Evolutionary conservation across 1,140 invertebrate species (phyloP), one percentile per base, ranked within the genome.

Genomic region (Gonioctena quinquepunctata): DNA sequence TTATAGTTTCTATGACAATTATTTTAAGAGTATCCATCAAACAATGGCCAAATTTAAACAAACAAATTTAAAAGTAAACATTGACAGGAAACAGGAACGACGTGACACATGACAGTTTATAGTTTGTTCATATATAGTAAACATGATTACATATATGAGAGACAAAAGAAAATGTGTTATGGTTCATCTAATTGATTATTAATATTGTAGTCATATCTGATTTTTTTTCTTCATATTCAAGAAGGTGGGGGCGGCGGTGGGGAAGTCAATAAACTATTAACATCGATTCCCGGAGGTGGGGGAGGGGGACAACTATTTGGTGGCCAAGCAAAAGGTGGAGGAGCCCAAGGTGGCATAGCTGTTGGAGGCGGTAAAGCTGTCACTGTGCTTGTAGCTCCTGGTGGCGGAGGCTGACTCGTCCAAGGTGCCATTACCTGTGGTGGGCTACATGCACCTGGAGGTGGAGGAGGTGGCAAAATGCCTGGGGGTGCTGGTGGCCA

Each of bases 231-330:
- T n/a, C 33, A 42, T 42, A 11, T 42, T 42, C 33, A 42, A 42
- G 33, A 42, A n/a, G 89, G 89, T 4, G 90, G 90, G 0, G 90
- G 90, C 5, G 90, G 90, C 1, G 90, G 90, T 11, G 90, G 89
- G 50, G 89, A 87, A 0, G 88, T 87, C 11, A 91, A 78, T 19
- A 90, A 77, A 50, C 85, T 86, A 18, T 84, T 87, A 6, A 86
- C 81, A 76, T 87, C 87, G 49, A 88, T 86, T 7, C 86, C 87
- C 18, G 87, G 87, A 19, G 88, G 87, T 2, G 89, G 87, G n/a
- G 87, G 86, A 33, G 87, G 87, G 0, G 85, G 83, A 2, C 83
- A 86, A 4, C 80, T 84, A 3, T 80, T 81, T 0, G 86, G 83
- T 1, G 84, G 83, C 82, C 86, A 87, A 48, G 83, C 79, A 48